Conservation (phyloP, 2,888 invertebrate genomes). For the Apoda limacodes region DNA sequence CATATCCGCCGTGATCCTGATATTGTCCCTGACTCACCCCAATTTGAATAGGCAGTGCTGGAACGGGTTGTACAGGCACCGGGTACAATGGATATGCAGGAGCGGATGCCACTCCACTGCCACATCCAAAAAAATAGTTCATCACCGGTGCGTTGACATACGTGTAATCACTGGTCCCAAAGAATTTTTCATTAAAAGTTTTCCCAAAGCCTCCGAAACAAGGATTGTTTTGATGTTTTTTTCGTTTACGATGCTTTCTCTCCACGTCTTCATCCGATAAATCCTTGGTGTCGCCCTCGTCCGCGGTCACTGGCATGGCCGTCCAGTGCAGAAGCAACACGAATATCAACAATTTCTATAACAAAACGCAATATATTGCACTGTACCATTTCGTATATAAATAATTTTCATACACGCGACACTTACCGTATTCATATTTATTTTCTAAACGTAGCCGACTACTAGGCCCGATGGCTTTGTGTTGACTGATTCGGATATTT, state of each 20-base stretch:
- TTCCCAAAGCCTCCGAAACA: constrained; percentile 34
- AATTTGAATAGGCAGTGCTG: constrained; percentile 23
- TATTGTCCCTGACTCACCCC: constrained; percentile 22
- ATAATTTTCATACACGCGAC: too few species aligned
- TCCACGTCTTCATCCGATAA: constrained; percentile 37
- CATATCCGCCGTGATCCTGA: constrained; percentile 21
- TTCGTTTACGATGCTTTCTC: constrained; percentile 40
- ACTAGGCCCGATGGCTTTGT: constrained; percentile 18
- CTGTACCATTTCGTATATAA: neutral
- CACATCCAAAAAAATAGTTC: constrained; percentile 55
- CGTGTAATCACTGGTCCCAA: constrained; percentile 41
- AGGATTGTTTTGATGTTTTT: constrained; percentile 38
- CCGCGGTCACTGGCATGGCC: constrained; percentile 23
- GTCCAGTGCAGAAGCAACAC: constrained; percentile 31
- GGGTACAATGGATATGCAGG: constrained; percentile 18
- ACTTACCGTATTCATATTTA: constrained; percentile 28
- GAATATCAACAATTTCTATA: constrained; percentile 31
- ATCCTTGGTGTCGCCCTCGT: constrained; percentile 32
- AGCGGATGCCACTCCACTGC: constrained; percentile 24
- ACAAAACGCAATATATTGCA: constrained; percentile 2
- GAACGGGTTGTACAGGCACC: constrained; percentile 14
- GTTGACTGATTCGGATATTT: constrained; percentile 22
- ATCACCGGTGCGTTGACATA: constrained; percentile 52
- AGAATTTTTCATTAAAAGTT: constrained; percentile 36
- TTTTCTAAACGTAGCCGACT: constrained; percentile 17